A percentile compares a stretch with the other conserved stretches of the same genome.
These are phyloP conservation scores for Cephus rjabovi DNA, from an alignment of 2,888 invertebrate genomes.

Conservation along the genomic window DNA sequence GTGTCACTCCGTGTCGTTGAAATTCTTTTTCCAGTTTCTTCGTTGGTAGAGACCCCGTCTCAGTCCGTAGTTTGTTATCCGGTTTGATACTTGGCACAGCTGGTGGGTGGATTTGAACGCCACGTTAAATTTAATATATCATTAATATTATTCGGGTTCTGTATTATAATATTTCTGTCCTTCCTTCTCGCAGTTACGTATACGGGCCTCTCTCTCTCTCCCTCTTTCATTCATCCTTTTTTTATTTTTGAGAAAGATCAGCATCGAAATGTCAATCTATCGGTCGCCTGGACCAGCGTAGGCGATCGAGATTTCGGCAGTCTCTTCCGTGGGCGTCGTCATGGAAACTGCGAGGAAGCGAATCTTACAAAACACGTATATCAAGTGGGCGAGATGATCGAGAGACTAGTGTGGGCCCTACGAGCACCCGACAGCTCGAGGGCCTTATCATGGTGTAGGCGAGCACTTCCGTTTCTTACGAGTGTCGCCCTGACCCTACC, in stretches of 20 bases:
- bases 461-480: neutral
- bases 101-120: neutral
- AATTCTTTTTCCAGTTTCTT: neutral
- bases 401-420: neutral
- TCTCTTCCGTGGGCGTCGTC: neutral
- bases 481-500: neutral
- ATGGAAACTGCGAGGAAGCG: neutral
- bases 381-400: neutral
- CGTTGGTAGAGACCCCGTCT: neutral
- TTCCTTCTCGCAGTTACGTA: constrained; percentile 8
- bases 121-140: neutral
- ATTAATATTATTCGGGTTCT: neutral
- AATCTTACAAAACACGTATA: neutral
- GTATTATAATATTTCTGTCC: neutral
- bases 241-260: constrained; percentile 4
- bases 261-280: neutral
- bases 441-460: neutral
- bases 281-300: constrained; percentile 8
- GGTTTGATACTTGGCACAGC: neutral
- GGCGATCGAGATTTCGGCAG: neutral
- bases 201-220: constrained; percentile 13
- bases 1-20: neutral
- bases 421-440: neutral
- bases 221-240: constrained; percentile 14
- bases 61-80: neutral